phyloP scores from a whole-genome alignment of 1,140 invertebrate species.

The Metopolophium dirhodum region DNA sequence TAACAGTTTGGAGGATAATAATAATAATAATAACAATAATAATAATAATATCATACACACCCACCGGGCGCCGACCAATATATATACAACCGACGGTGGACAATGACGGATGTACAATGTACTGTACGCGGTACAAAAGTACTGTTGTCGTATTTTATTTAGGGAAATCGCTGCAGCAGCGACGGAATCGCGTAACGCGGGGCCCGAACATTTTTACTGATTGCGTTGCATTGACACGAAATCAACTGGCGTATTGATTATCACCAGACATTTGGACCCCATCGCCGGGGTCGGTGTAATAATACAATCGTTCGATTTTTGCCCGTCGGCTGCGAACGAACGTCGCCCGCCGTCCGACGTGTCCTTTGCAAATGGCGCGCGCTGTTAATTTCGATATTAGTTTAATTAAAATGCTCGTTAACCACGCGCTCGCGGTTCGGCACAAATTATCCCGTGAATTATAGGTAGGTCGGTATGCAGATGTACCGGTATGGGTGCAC shows the following conservation, averaged over 20 bases:
- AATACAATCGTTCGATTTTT: not conserved
- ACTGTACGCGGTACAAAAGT: not conserved
- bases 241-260: conserved; percentile 20
- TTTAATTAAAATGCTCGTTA: not conserved
- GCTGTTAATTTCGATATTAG: not conserved
- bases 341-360: not conserved
- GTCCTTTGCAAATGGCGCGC: not conserved
- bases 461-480: not conserved
- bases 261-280: not conserved
- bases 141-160: not conserved
- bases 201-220: not conserved
- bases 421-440: not conserved
- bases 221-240: not conserved
- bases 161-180: not conserved
- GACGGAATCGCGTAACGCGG: not conserved
- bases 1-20: not conserved
- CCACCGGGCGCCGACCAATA: not conserved
- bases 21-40: not conserved
- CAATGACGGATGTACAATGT: not conserved
- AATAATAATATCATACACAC: not conserved
- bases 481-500: not conserved
- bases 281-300: no score
- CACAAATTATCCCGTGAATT: not conserved
- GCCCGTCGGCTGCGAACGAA: not conserved
- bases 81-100: not conserved